phyloP scores from a whole-genome alignment of 2,888 invertebrate genomes.

The Pycnomerus fuliginosus region DNA sequence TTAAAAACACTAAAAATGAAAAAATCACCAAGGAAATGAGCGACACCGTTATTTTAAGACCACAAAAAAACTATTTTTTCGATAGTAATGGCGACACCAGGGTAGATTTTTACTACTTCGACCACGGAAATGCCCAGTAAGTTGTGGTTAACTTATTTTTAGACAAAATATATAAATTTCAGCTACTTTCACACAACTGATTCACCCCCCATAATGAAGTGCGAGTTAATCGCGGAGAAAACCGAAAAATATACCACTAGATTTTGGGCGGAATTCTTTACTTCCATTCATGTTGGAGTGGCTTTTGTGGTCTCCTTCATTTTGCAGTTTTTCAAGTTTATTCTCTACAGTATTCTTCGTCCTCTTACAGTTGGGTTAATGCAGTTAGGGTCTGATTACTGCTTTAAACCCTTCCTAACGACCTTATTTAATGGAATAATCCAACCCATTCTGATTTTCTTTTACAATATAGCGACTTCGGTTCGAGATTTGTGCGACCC shows the following conservation, averaged over 20 bases:
- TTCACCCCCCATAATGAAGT: constrained; percentile 58
- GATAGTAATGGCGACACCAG: constrained; percentile 39
- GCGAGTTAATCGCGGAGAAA: constrained; percentile 60
- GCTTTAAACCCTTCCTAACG: constrained; percentile 65
- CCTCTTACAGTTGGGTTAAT: constrained; percentile 62
- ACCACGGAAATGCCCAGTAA: constrained; percentile 65
- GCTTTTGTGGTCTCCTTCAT: constrained; percentile 63
- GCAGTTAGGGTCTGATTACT: constrained; percentile 66
- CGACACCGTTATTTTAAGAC: no score
- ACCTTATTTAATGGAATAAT: constrained; percentile 64
- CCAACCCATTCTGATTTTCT: constrained; percentile 67
- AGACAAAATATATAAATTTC: constrained; percentile 3
- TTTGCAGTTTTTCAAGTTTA: constrained; percentile 59
- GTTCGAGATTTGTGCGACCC: constrained; percentile 64
- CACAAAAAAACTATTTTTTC: constrained; percentile 28
- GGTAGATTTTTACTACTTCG: constrained; percentile 68
- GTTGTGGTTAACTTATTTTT: constrained; percentile 1
- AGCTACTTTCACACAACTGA: constrained; percentile 66
- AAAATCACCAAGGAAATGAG: no score
- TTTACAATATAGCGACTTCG: constrained; percentile 63
- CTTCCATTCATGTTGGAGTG: constrained; percentile 60
- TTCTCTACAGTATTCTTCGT: constrained; percentile 60
- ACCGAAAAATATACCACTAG: constrained; percentile 60
- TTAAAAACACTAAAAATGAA: background rate
- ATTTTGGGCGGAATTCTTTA: constrained; percentile 70